phyloP scores from a whole-genome alignment of 1,140 invertebrate species.

The Aplysia californica region DNA sequence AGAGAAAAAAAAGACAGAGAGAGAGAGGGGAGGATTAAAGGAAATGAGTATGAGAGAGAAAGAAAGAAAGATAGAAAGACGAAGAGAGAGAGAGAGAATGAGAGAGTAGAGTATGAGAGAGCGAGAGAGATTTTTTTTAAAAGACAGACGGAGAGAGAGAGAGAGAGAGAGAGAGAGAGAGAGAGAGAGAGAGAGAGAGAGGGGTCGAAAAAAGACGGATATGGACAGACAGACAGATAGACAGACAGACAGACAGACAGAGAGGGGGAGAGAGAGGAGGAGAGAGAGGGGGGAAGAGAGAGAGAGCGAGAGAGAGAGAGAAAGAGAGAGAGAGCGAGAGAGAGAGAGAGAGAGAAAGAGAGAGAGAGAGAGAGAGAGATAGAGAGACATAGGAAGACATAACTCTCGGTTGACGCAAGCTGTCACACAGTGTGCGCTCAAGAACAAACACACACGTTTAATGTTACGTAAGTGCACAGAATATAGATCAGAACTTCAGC shows the following conservation, averaged over 20 bases:
- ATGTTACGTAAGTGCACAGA: no score
- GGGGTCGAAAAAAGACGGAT: neutral
- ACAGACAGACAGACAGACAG: neutral
- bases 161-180: slow-evolving; percentile 9
- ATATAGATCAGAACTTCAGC: no score
- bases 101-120: slow-evolving; percentile 11
- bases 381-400: no score
- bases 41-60: no score
- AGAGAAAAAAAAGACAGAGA: neutral
- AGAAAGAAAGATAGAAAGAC: slow-evolving; percentile 17
- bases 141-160: slow-evolving; percentile 8
- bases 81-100: slow-evolving; percentile 20
- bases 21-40: neutral
- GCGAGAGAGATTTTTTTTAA: slow-evolving; percentile 11
- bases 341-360: neutral
- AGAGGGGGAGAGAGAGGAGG: neutral
- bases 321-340: neutral
- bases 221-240: neutral
- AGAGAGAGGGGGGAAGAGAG: neutral
- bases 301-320: neutral
- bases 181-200: slow-evolving; percentile 18
- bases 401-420: no score
- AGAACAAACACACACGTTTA: no score
- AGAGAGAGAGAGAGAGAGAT: no score
- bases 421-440: no score